Evolutionary conservation across 2,113 vertebrate genomes (phyloP).

Genomic region (Notothenia rossii): DNA sequence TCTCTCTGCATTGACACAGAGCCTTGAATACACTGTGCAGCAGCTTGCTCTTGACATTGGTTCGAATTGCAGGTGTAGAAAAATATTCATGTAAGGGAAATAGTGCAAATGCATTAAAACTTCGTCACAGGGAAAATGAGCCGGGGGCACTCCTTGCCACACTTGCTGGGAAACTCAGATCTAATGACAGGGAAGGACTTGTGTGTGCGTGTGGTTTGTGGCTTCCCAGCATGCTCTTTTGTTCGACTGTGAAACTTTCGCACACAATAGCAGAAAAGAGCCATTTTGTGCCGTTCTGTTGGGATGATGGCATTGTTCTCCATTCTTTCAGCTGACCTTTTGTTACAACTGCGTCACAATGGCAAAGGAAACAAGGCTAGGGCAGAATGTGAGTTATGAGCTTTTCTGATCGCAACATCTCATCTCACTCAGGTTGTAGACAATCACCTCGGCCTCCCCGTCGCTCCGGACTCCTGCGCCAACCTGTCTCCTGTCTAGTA

Average conservation of each 20-base stretch:
- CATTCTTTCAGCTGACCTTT: slow-evolving; percentile 37
- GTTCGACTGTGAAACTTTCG: slow-evolving; percentile 52
- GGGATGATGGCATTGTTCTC: slow-evolving; percentile 32
- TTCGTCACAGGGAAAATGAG: not conserved
- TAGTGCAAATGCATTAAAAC: not conserved
- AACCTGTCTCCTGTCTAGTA: slow-evolving; percentile 74
- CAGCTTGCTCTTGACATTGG: not conserved
- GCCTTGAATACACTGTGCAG: not conserved
- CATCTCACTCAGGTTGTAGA: slow-evolving; percentile 22
- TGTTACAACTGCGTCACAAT: slow-evolving; percentile 25
- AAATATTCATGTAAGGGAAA: not conserved
- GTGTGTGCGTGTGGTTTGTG: slow-evolving; percentile 45
- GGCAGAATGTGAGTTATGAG: slow-evolving; percentile 3
- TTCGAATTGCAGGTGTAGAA: not conserved
- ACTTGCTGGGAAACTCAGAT: slow-evolving; percentile 55
- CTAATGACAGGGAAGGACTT: slow-evolving; percentile 56
- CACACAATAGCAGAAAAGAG: slow-evolving; percentile 30
- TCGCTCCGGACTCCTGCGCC: slow-evolving; percentile 46
- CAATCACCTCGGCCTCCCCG: slow-evolving; percentile 33
- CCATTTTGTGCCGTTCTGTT: slow-evolving; percentile 41
- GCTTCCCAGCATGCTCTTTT: slow-evolving; percentile 46
- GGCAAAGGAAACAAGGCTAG: not conserved
- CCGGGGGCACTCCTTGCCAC: slow-evolving; percentile 16
- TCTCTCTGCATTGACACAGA: not conserved
- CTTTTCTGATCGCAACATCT: slow-evolving; percentile 19